Base-by-base conservation (phyloP, 2,888 invertebrate genomes). In the Leucozona laternaria region DNA sequence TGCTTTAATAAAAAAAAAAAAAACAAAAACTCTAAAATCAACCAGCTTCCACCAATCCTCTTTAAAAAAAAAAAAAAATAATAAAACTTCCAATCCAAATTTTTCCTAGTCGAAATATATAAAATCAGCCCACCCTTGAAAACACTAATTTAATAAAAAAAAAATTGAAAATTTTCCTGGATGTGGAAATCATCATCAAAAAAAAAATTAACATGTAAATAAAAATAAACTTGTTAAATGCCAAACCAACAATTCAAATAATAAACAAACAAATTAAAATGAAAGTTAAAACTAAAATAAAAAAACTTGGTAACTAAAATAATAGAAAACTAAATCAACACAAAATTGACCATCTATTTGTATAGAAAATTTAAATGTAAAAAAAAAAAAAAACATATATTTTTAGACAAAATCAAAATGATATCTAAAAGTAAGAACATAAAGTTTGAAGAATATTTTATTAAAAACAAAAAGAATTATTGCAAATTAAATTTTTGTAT, bases 271-370 rank as follows among this genome's bases (percentile, higher is more conserved):
- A 57, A 64, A 66, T 72, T 66, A n/a, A 43, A 17, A 48, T 20
- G 11, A 48, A 20, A 20, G 10, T 45, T 43, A 10, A 28, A 31
- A 48, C 48, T n/a, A 43, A 25, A 31, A 50, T 2, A 22, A 53
- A 40, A 75, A 77, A 80, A 77, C 48, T 86, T 81, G 81, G 77
- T 81, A 78, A 78, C 25, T 70, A 55, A 84, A 77, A 48, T 57
- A 62, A 31, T 7, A 64, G 40, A 55, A 34, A 80, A 31, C 7
- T 62, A 70, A 79, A 82, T 71, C 82, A 86, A 82, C 78, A 78
- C 78, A 78, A 68, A 68, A 78, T 86, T 86, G 86, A 86, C 86
- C 82, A 82, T 86, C 85, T 86, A 81, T 81, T 86, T 86, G 81
- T 86, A 82, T 79, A 86, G 81, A 78, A 82, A 57, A 66, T 64